A percentile compares a stretch with the other conserved stretches of the same genome.
phyloP scores from a whole-genome alignment of 2,888 invertebrate species.

The Perizoma affinitatum region DNA sequence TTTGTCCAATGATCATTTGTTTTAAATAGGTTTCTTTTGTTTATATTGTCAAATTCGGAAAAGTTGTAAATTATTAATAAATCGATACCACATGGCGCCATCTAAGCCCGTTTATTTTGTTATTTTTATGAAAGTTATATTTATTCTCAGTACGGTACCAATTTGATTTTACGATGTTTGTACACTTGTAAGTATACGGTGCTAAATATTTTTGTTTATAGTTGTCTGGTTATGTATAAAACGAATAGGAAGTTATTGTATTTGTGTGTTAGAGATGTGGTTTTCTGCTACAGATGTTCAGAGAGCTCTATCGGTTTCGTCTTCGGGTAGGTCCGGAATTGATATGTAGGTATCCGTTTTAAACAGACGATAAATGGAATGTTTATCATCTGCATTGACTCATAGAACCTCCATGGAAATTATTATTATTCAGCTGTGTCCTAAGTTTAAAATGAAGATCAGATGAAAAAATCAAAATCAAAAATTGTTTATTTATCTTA shows the following conservation, averaged over 20 bases:
- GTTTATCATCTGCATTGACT: no score
- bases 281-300: conserved; percentile 32
- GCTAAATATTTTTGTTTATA: conserved; percentile 47
- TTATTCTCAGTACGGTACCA: conserved; percentile 44
- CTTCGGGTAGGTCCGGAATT: conserved; percentile 63
- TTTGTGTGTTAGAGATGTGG: conserved; percentile 23
- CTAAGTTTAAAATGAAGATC: no score
- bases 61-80: conserved; percentile 46
- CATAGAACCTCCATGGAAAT: no score
- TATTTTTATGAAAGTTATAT: conserved; percentile 40
- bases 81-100: conserved; percentile 65
- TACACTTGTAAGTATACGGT: conserved; percentile 56
- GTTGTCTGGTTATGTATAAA: conserved; percentile 33
- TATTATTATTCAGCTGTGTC: no score
- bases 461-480: no score
- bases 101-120: conserved; percentile 12
- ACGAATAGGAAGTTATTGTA: background rate
- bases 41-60: conserved; percentile 16
- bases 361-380: conserved; percentile 22
- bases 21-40: conserved; percentile 6
- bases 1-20: no score
- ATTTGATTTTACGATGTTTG: conserved; percentile 67
- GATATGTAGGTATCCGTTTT: conserved; percentile 43
- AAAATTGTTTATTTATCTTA: no score
- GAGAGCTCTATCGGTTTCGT: conserved; percentile 46